Base-by-base conservation (phyloP, 1,140 invertebrate species). In the Tetragnatha versicolor region DNA sequence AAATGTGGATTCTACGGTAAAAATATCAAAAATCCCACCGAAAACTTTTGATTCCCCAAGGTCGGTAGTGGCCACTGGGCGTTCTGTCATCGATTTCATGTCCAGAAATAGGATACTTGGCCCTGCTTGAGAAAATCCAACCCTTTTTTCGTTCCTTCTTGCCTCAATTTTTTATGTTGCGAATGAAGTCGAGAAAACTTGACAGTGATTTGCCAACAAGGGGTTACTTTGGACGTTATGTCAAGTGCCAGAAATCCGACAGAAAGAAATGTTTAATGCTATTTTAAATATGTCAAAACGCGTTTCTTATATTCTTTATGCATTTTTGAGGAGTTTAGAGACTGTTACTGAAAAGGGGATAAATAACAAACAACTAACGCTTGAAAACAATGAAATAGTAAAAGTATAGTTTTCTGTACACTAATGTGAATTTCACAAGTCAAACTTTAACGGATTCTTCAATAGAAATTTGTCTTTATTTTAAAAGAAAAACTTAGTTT, bases 21-120 rank as follows among this genome's bases (percentile, higher is more conserved):
- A 31, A 33, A 14, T 2, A 22, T n/a, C 17, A 65, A 68, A 68
- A 33, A 33, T 49, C 60, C 60, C 42, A 29, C 17, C 22, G 65
- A 35, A 51, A 49, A 51, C 42, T 68, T 47, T 51, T 49, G 65
- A 68, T 47, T 51, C 47, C 65, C 65, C 65, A 68, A 68, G 65
- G 47, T 47, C 65, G 37, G 31, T 49, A 12, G 35, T 9, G 22
- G 65, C 65, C 47, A 17, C 31, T 51, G 65, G 65, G 37, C 27
- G 51, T 68, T 20, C 45, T 68, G 65, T 33, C 65, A 68, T 68
- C 65, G 65, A 68, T 68, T 68, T 33, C 65, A 63, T 22, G 60
- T 63, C 60, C 6, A 33, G 27, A 58, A 58, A 58, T 33, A 58
- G 53, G 53, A 58, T 31, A n/a, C 53, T n/a, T 0, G 27, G 53